Evolutionary conservation across 2,797 vertebrate genomes (phyloP).

Genomic region (Chanos chanos): DNA sequence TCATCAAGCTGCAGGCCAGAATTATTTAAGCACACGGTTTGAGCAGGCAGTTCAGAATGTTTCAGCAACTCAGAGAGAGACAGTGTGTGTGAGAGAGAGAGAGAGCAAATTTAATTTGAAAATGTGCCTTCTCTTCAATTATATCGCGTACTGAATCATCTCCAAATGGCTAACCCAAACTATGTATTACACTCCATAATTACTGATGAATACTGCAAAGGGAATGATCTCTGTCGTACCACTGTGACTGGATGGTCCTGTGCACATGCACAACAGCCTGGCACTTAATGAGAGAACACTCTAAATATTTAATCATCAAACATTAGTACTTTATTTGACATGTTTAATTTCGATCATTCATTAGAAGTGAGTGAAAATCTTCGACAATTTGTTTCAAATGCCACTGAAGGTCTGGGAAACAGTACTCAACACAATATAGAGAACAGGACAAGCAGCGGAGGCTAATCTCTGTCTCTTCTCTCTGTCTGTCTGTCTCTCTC

Average conservation of each 20-base stretch:
- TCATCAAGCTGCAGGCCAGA: conserved; percentile 57
- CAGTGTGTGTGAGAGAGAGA: no score
- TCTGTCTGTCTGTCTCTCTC: neutral
- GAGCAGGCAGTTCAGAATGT: conserved; percentile 40
- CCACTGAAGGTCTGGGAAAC: conserved; percentile 14
- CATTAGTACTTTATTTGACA: conserved; percentile 40
- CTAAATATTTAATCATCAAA: conserved; percentile 46
- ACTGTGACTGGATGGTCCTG: conserved; percentile 19
- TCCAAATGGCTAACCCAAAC: conserved; percentile 57
- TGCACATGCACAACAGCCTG: conserved; percentile 7
- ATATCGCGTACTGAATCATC: conserved; percentile 53
- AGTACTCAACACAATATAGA: neutral
- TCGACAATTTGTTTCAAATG: conserved; percentile 24
- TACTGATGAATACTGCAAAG: conserved; percentile 34
- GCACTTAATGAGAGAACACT: conserved; percentile 33
- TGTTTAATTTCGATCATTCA: conserved; percentile 8
- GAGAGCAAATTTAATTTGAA: conserved; percentile 63
- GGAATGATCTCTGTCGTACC: conserved; percentile 33
- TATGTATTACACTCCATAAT: conserved; percentile 55
- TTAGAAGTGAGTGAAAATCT: conserved; percentile 16
- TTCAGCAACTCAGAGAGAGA: conserved; percentile 48
- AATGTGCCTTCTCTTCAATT: conserved; percentile 64
- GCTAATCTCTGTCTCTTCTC: neutral
- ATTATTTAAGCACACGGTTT: conserved; percentile 55
- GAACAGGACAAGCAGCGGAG: neutral